Base-by-base conservation (phyloP, 2,888 invertebrate genomes). In the Hipparchia semele region DNA sequence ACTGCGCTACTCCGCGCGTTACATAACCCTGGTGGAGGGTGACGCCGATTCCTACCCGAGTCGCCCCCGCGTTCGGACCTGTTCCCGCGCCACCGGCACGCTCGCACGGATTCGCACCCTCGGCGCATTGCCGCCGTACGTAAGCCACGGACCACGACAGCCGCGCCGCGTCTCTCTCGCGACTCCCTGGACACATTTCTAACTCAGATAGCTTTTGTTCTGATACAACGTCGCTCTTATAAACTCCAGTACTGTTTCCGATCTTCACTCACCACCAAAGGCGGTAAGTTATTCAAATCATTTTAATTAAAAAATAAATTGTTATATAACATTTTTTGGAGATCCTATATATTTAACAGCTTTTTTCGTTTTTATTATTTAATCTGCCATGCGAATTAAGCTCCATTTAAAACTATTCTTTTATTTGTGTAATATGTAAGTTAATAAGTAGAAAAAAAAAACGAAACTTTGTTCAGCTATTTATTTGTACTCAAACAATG, bases 1-100 rank as follows among this genome's bases (percentile, higher is more conserved):
- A 90, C 89, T 90, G 90, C 89, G 86, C 83, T 82, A 81, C 82
- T 78, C 80, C 84, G 88, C 84, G 86, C 83, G 87, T 91, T 92
- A 92, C 85, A 81, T 92, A 92, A 92, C 86, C 80, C 82, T 80
- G 78, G 82, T 75, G 81, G 82, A 81, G 84, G 80, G 81, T 80
- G 86, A 86, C 81, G 85, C 84, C 81, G 85, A 90, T 85, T 89
- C 82, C 81, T 80, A 81, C 78, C 81, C 83, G 83, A 84, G 82
- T 86, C 85, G 87, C 87, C 83, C 84, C 80, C 79, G 87, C 82
- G 87, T 71, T 83, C 87, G 86, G 87, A 82, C 85, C 83, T 83
- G 76, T 82, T 80, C 74, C 79, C 74, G 74, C 77, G 71, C 74
- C 71, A 78, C 76, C 80, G 78, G 79, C 80, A 77, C 74, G 79